Evolutionary conservation across 1,140 invertebrate species (phyloP).

Genomic region (Venustaconcha ellipsiformis): DNA sequence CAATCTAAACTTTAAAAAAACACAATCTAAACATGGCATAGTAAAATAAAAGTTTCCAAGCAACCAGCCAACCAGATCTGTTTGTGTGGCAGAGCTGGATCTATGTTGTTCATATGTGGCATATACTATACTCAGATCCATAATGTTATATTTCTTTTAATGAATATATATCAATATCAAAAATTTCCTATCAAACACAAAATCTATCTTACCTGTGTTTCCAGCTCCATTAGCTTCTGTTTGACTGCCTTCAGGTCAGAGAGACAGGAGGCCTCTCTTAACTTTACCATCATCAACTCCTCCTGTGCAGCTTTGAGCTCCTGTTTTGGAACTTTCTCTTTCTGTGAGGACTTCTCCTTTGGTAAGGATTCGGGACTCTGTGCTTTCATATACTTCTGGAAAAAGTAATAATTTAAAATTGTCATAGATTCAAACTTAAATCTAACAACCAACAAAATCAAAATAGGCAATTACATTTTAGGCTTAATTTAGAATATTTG

Average conservation of each 20-base stretch:
- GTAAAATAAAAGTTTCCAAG: neutral
- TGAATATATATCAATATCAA: neutral
- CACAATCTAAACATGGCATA: neutral
- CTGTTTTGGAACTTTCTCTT: constrained; percentile 29
- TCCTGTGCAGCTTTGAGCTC: constrained; percentile 77
- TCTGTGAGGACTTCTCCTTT: constrained; percentile 53
- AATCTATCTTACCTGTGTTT: constrained; percentile 75
- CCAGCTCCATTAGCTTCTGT: constrained; percentile 98
- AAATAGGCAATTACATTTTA: no score
- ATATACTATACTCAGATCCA: neutral
- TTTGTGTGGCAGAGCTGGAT: neutral
- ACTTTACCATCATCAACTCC: constrained; percentile 96
- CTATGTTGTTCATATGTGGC: neutral
- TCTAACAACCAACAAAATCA: no score
- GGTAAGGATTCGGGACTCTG: constrained; percentile 26
- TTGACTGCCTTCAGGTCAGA: constrained; percentile 93
- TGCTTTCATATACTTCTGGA: constrained; percentile 13
- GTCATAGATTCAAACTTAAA: no score
- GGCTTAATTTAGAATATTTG: no score
- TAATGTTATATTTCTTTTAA: neutral
- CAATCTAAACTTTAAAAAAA: neutral
- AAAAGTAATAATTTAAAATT: no score
- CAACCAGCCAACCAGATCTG: neutral
- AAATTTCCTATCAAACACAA: neutral
- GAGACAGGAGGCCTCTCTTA: constrained; percentile 94